phyloP scores from a whole-genome alignment of 1,140 invertebrate genomes.

The Sweltsa coloradensis region DNA sequence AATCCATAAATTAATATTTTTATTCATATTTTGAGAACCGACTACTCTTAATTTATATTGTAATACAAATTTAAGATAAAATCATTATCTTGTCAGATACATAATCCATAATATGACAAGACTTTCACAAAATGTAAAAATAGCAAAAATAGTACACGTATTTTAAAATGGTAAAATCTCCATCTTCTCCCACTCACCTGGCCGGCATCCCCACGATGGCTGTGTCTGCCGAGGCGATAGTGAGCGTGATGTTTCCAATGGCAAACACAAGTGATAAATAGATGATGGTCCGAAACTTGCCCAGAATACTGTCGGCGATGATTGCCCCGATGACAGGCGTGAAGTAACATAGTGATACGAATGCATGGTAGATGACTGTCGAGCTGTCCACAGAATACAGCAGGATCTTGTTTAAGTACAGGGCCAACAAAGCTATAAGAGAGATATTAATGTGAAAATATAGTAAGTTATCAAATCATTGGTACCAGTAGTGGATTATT shows the following conservation, averaged over 20 bases:
- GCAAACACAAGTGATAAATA: constrained; percentile 82
- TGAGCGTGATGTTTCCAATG: constrained; percentile 66
- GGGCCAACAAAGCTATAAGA: constrained; percentile 62
- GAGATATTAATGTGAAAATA: too few species aligned
- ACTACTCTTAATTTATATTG: too few species aligned
- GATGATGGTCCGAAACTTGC: constrained; percentile 80
- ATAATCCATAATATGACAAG: too few species aligned
- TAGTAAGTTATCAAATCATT: too few species aligned
- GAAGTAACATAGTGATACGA: constrained; percentile 75
- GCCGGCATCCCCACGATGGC: constrained; percentile 5
- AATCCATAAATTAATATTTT: too few species aligned
- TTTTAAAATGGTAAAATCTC: too few species aligned
- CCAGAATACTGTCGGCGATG: constrained; percentile 73
- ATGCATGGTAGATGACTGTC: constrained; percentile 73
- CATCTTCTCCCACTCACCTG: too few species aligned
- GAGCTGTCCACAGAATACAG: constrained; percentile 47
- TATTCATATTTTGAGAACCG: too few species aligned
- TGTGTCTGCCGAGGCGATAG: constrained; percentile 42
- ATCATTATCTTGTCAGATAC: too few species aligned
- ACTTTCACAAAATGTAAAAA: constrained; percentile 39
- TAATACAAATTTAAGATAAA: too few species aligned
- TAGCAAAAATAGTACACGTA: too few species aligned
- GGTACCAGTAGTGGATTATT: too few species aligned
- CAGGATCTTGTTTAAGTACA: constrained; percentile 64
- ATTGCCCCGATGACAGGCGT: constrained; percentile 79